These are phyloP conservation scores for Eulithis testata DNA, from an alignment of 2,888 invertebrate genomes.

Conservation along the genomic window DNA sequence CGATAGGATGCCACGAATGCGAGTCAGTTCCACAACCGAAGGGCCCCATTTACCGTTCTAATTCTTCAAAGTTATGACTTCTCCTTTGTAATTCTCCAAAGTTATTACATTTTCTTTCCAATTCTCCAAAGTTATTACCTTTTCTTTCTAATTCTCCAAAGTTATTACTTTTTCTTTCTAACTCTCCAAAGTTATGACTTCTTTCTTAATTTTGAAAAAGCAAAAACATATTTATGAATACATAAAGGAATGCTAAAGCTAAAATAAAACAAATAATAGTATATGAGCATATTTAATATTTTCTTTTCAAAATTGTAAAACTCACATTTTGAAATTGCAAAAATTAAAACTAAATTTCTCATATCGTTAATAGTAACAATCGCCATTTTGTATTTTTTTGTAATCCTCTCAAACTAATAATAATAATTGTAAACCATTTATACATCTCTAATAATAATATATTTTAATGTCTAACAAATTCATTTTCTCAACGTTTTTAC, in stretches of 20 bases:
- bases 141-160: constrained; percentile 1
- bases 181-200: background rate
- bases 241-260: constrained; percentile 11
- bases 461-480: constrained; percentile 84
- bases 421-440: constrained; percentile 83
- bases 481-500: constrained; percentile 78
- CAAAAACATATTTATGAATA: too few species aligned
- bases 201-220: background rate
- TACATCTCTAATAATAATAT: constrained; percentile 84
- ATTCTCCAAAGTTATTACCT: background rate
- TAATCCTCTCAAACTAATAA: constrained; percentile 80
- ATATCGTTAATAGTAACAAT: constrained; percentile 84
- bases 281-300: constrained; percentile 85
- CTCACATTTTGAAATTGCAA: constrained; percentile 85
- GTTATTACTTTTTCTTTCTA: too few species aligned
- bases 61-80: background rate
- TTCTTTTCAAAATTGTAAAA: constrained; percentile 85
- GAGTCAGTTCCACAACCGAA: constrained; percentile 4
- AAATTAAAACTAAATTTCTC: constrained; percentile 83
- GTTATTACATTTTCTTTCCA: too few species aligned
- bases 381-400: constrained; percentile 78
- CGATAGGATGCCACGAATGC: constrained; percentile 47
- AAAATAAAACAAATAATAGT: constrained; percentile 67
- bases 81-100: constrained; percentile 1
- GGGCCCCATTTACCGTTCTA: too few species aligned